Evolutionary conservation across 1,140 invertebrate species (phyloP).

Genomic region (Monochamus saltuarius): DNA sequence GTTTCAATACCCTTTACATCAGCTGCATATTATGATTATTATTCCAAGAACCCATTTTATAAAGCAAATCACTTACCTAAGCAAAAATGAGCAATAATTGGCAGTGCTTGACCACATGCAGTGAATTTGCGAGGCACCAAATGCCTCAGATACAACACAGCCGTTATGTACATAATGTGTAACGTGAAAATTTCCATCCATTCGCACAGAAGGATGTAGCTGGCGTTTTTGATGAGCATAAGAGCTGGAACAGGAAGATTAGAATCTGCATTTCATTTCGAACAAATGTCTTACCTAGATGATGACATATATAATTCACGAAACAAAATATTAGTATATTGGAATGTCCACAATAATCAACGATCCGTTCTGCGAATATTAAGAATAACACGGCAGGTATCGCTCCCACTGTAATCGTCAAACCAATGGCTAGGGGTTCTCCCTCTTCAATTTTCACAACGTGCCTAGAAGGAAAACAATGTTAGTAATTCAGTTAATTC

Average conservation of each 20-base stretch:
- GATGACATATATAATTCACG: slow-evolving; percentile 75
- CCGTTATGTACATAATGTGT: slow-evolving; percentile 80
- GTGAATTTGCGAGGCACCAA: slow-evolving; percentile 78
- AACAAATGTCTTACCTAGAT: slow-evolving; percentile 56
- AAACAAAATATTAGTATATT: slow-evolving; percentile 80
- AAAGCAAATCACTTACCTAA: slow-evolving; percentile 58
- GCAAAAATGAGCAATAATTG: slow-evolving; percentile 80
- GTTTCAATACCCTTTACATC: not conserved
- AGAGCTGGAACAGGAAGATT: slow-evolving; percentile 53
- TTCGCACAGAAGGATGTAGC: slow-evolving; percentile 70
- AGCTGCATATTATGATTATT: not conserved
- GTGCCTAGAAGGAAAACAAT: slow-evolving; percentile 55
- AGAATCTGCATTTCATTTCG: slow-evolving; percentile 44
- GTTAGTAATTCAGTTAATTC: not conserved
- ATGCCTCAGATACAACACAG: slow-evolving; percentile 77
- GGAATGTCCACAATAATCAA: slow-evolving; percentile 82
- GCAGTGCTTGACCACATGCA: slow-evolving; percentile 78
- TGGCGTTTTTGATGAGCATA: slow-evolving; percentile 64
- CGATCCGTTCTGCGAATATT: slow-evolving; percentile 75
- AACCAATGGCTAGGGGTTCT: slow-evolving; percentile 62
- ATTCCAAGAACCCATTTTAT: not conserved
- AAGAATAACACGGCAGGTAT: slow-evolving; percentile 71
- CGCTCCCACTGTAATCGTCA: slow-evolving; percentile 65
- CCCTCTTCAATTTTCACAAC: slow-evolving; percentile 58
- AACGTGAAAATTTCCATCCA: slow-evolving; percentile 78